Evolutionary conservation across 2,888 invertebrate species (phyloP).

Genomic region (Sarcophaga caerulescens): DNA sequence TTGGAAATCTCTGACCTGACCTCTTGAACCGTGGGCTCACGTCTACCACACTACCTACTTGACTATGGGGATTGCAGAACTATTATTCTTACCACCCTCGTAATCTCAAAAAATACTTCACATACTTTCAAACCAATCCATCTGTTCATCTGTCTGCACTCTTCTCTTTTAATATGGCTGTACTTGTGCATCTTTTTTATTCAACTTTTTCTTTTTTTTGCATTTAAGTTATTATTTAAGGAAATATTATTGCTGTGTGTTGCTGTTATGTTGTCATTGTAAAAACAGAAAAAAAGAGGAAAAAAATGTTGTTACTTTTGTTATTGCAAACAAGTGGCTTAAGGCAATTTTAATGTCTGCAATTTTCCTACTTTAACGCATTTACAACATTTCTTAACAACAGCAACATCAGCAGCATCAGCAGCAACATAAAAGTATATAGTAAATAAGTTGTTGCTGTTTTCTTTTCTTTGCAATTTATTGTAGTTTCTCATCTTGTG

Average conservation of each 20-base stretch:
- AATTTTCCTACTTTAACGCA: slow-evolving; percentile 59
- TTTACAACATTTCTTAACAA: not conserved
- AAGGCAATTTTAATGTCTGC: slow-evolving; percentile 68
- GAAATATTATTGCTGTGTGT: slow-evolving; percentile 58
- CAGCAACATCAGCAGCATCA: not conserved
- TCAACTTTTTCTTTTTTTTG: not conserved
- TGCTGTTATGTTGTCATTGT: slow-evolving; percentile 39
- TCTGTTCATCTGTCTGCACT: not conserved
- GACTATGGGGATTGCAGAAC: too few species aligned
- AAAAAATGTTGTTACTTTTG: slow-evolving; percentile 57
- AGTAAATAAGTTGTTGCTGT: slow-evolving; percentile 10
- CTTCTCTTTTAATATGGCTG: not conserved
- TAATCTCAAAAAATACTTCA: not conserved
- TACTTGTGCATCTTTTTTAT: not conserved
- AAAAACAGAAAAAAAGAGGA: too few species aligned
- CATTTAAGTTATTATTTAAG: slow-evolving; percentile 50
- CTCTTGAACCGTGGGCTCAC: too few species aligned
- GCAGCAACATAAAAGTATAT: slow-evolving; percentile 18
- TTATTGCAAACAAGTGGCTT: slow-evolving; percentile 67
- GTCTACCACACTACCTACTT: too few species aligned
- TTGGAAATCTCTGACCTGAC: too few species aligned
- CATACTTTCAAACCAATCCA: not conserved
- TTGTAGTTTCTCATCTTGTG: slow-evolving; percentile 39
- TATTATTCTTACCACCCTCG: too few species aligned
- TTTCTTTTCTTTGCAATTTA: slow-evolving; percentile 27